Base-by-base conservation (phyloP, 2,113 vertebrate genomes). In the Anarrhichthys ocellatus region DNA sequence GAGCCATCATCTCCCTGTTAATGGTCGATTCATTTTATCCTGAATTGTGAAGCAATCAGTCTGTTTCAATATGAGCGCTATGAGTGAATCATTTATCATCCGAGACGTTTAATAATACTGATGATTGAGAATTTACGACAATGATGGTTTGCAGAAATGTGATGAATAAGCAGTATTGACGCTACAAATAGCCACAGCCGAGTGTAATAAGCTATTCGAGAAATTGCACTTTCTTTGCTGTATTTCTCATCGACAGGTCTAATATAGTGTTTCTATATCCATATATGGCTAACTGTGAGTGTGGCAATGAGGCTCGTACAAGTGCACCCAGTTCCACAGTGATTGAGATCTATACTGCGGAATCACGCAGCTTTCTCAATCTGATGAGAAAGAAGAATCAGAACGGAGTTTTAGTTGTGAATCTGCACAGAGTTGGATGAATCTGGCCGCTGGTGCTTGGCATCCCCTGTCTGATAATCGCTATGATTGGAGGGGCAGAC, bases 391-490 rank as follows among this genome's bases (percentile, higher is more conserved):
- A 40, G 20, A 64, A 40, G 20, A 9, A 64, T 38, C 20, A 29
- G 6, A 22, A 38, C 15, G 40, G 5, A 6, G 38, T 40, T n/a
- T 65, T n/a, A 36, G 29, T 62, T 3, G 20, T 27, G 13, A 67
- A 59, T 59, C 24, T 29, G 56, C 61, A 62, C 59, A 36, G 61
- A 64, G 62, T 38, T 64, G 10, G 2, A 38, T 67, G 40, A 42
- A 44, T 68, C 44, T 13, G 44, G 27, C 44, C 9, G 36, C 32
- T 52, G 32, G 7, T 68, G 46, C 15, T 73, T 20, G 27, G 73
- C 56, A 36, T 61, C 65, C 62, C 64, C 22, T 0, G 22, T 80
- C 73, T 83, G 46, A 76, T 83, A 81, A 88, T 84, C 79, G 81
- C 48, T 58, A 17, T 84, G 76, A 82, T 84, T 87, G 44, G 52